Base-by-base conservation (phyloP, 35 echinoderm and acorn worm species). In the Lytechinus variegatus region DNA sequence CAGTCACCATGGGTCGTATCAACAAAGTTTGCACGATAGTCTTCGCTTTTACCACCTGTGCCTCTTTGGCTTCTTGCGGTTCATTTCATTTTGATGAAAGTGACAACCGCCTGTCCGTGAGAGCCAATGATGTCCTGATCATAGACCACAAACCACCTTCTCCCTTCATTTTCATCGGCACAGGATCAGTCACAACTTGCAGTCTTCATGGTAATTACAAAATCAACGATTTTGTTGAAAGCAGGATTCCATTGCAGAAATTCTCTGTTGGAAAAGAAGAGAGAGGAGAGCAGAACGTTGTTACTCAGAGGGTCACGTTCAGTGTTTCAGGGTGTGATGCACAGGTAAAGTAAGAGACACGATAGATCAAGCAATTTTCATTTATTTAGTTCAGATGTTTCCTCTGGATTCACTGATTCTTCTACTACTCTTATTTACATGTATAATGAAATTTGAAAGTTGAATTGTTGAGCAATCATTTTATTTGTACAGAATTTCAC, bases 161-260 rank as follows among this genome's bases (percentile, higher is more conserved):
- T 3, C 98, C 96, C 1, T 99, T 99, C 71, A 2, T 99, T 10
- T 96, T 95, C 51, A 94, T 97, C 86, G 98, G 98, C 54, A 61
- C 27, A 54, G 97, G 95, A 54, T 91, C 91, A 9, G 92, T 54
- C 14, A 52, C 53, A 8, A 96, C 95, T 86, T 52, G 56, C 3
- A 94, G 96, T 44, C 55, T 94, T 21, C 93, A 95, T 89, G 98
- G 98, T 6, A 99, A 99, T 94, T 99, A 97, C 89, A 95, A 92
- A 89, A 99, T 97, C 19, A 54, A 28, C 10, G 96, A 99, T 53
- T 96, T 95, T 94, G 94, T 97, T 54, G 72, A 97, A 92, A 96
- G 97, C 87, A 95, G 96, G 44, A 89, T 96, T 44, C 87, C 79
- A 9, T 79, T 99, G 10, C n/a, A 13, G 2, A 86, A 96, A 54